phyloP scores from a whole-genome alignment of 2,888 invertebrate genomes.

The Lingula anatina region DNA sequence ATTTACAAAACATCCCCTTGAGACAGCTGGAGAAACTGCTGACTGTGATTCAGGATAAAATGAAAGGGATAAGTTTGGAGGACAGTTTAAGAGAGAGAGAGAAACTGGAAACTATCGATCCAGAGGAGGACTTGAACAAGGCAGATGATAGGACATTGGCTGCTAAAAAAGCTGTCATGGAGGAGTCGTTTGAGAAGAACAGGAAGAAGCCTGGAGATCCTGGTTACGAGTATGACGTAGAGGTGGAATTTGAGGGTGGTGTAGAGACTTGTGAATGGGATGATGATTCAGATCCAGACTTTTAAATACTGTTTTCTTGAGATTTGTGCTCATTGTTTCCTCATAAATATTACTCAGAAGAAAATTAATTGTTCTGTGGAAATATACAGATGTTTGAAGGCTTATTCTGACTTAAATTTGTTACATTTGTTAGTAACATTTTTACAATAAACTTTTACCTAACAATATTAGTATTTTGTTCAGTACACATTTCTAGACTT shows the following conservation, averaged over 20 bases:
- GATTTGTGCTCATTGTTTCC: too few species aligned
- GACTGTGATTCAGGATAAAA: conserved; percentile 52
- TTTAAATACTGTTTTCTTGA: too few species aligned
- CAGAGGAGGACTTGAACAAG: conserved; percentile 55
- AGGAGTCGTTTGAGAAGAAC: conserved; percentile 53
- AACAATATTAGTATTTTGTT: too few species aligned
- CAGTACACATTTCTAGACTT: too few species aligned
- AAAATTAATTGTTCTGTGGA: too few species aligned
- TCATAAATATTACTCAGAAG: too few species aligned
- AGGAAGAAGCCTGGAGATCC: conserved; percentile 52
- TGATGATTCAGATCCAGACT: conserved; percentile 32
- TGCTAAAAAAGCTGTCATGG: conserved; percentile 56
- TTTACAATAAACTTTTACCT: too few species aligned
- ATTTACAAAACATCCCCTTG: conserved; percentile 45
- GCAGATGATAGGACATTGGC: conserved; percentile 50
- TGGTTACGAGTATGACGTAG: conserved; percentile 55
- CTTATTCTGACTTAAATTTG: too few species aligned
- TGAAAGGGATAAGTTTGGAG: conserved; percentile 49
- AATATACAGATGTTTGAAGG: too few species aligned
- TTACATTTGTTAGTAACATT: too few species aligned
- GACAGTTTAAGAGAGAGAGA: conserved; percentile 47
- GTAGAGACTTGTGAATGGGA: conserved; percentile 53
- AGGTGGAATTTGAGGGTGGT: conserved; percentile 48
- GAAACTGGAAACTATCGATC: conserved; percentile 48
- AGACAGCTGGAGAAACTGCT: conserved; percentile 53